Conservation (phyloP, 2,113 vertebrate genomes). For the Hemicordylus capensis region DNA sequence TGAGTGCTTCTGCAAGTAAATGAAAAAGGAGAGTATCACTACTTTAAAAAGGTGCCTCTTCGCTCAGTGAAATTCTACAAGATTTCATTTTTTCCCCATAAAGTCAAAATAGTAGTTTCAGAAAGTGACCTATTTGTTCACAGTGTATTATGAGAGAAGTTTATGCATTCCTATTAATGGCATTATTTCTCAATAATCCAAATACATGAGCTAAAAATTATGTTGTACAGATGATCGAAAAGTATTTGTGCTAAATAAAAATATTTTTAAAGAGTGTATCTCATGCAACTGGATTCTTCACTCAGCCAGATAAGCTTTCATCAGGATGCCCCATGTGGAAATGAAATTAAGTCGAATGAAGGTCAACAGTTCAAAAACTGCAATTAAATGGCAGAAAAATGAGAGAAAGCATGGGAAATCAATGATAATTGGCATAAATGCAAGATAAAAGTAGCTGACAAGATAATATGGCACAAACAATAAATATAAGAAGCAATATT, state of each 20-base stretch:
- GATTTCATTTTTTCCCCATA: neutral
- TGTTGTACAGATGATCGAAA: constrained; percentile 4
- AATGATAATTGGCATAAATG: constrained; percentile 43
- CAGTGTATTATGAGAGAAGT: neutral
- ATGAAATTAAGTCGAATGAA: constrained; percentile 23
- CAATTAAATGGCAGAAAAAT: constrained; percentile 30
- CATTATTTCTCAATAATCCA: neutral
- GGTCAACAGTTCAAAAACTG: constrained; percentile 37
- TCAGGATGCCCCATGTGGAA: constrained; percentile 33
- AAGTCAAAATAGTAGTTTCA: neutral
- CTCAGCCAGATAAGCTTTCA: constrained; percentile 21
- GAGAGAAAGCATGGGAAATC: constrained; percentile 52
- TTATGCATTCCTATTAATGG: neutral
- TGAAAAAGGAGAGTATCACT: too few species aligned
- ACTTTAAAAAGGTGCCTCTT: too few species aligned
- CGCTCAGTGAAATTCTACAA: neutral
- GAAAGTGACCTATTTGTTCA: neutral
- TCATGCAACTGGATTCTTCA: neutral
- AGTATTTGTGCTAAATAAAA: neutral
- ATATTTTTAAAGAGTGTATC: neutral
- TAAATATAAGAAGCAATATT: constrained; percentile 24
- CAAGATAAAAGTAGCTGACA: constrained; percentile 14
- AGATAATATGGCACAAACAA: constrained; percentile 40
- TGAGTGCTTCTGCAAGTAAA: too few species aligned
- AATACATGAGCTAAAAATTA: neutral